These are phyloP conservation scores for Peromyscus attwateri DNA, from an alignment of 2,797 vertebrate genomes.

Conservation along the genomic window DNA sequence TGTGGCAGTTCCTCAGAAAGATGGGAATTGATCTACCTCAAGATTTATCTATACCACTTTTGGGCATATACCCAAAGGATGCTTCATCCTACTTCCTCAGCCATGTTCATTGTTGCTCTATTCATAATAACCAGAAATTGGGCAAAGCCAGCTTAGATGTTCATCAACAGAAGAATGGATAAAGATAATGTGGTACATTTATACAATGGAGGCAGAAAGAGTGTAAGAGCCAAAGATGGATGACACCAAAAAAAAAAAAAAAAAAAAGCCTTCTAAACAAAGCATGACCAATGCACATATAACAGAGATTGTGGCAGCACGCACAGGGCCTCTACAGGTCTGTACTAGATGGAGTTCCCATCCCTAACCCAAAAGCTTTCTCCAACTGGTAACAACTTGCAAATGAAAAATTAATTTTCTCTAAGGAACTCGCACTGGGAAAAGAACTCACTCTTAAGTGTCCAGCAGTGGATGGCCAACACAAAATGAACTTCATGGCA, in stretches of 20 bases:
- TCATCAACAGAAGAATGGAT: neutral
- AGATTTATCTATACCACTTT: neutral
- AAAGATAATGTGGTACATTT: neutral
- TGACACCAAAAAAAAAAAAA: neutral
- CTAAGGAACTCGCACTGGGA: neutral
- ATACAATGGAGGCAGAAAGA: neutral
- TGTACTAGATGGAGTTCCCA: neutral
- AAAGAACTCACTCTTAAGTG: neutral
- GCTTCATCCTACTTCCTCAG: neutral
- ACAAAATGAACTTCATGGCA: neutral
- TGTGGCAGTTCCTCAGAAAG: neutral
- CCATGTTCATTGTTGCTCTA: neutral
- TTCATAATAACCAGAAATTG: neutral
- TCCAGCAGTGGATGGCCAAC: neutral
- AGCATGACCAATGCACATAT: neutral
- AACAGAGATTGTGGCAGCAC: neutral
- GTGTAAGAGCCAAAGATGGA: too few relatives aligned
- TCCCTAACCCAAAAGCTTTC: neutral
- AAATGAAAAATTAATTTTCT: neutral
- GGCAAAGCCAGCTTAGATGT: neutral
- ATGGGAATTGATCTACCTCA: neutral
- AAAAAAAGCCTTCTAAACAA: neutral
- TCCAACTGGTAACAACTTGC: neutral
- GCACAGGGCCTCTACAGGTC: neutral
- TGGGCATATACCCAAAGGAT: neutral